Evolutionary conservation across 2,797 vertebrate species (phyloP), one percentile per base, ranked within the genome.

Genomic region (Bradypodion ventrale): DNA sequence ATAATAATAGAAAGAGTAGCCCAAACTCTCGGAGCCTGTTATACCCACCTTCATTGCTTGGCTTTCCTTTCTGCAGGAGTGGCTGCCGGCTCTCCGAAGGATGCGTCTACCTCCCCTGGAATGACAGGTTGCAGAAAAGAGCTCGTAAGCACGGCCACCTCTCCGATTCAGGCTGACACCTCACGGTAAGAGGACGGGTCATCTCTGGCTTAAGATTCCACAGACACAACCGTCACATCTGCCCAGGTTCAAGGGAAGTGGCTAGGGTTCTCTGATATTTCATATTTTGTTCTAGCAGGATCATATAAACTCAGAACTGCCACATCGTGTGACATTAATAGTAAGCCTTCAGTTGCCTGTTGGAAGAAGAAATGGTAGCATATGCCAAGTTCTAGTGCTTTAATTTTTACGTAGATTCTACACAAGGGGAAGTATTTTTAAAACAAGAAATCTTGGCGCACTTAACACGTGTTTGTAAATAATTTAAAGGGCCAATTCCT

Each of bases 81-180:
- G 70, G 12, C 83, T 73, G 74, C 92, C 80, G 79, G 70, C 89
- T 86, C 95, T 87, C 96, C 89, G 92, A 97, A 95, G 88, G 97
- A 97, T 92, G 95, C 93, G 66, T 95, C 96, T 46, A 94, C 95
- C 0, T 98, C 97, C 92, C 96, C 97, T 80, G 88, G 87, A 52
- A 86, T 90, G 89, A 80, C 92, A 66, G 78, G 89, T 86, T 89
- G 86, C 80, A 88, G 90, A 42, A 93, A 95, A 84, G 82, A 87
- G 0, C 82, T 90, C 66, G 87, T 88, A 76, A 68, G 87, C 16
- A 75, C 90, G 42, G 65, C 87, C 44, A 35, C 85, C 1, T 94
- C 94, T 3, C 92, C 91, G 23, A 78, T 94, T 80, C 87, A 94
- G 85, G 91, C 83, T 83, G 88, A 96, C 92, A 3, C 88, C 94